These are phyloP conservation scores for Polia nebulosa DNA, from an alignment of 2,888 invertebrate genomes.

Conservation along the genomic window DNA sequence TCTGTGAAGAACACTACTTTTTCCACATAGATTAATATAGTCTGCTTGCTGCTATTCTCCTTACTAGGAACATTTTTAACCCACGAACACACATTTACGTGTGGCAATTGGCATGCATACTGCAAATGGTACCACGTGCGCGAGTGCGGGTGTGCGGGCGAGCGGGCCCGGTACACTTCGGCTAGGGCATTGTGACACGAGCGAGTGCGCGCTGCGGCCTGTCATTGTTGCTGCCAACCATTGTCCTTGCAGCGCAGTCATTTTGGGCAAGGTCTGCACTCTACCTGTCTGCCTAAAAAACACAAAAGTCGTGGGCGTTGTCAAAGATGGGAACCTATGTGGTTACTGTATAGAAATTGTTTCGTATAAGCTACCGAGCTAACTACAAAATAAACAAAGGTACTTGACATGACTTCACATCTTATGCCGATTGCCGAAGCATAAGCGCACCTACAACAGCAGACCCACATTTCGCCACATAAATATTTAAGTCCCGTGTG, in stretches of 20 bases:
- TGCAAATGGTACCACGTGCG: constrained; percentile 27
- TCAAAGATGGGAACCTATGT: neutral
- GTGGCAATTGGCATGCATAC: neutral
- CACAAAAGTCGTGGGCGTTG: constrained; percentile 13
- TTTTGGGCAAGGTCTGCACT: constrained; percentile 55
- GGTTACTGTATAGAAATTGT: neutral
- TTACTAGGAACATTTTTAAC: neutral
- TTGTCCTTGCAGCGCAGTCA: constrained; percentile 55
- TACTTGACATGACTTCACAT: too few relatives aligned
- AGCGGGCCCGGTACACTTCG: constrained; percentile 14
- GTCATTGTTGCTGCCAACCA: constrained; percentile 59
- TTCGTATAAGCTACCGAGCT: neutral
- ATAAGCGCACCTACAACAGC: too few relatives aligned
- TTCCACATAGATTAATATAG: neutral
- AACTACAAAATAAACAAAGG: neutral
- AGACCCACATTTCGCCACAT: neutral
- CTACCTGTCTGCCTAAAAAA: constrained; percentile 17
- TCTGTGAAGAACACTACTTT: too few relatives aligned
- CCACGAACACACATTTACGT: constrained; percentile 3
- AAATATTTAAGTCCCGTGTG: neutral
- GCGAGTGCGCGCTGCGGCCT: constrained; percentile 23
- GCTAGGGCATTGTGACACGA: constrained; percentile 50
- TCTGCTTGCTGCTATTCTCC: neutral
- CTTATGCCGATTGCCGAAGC: too few relatives aligned
- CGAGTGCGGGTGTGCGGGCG: too few relatives aligned